These are phyloP conservation scores for Timema cristinae DNA, from an alignment of 2,888 invertebrate species.

Conservation along the genomic window DNA sequence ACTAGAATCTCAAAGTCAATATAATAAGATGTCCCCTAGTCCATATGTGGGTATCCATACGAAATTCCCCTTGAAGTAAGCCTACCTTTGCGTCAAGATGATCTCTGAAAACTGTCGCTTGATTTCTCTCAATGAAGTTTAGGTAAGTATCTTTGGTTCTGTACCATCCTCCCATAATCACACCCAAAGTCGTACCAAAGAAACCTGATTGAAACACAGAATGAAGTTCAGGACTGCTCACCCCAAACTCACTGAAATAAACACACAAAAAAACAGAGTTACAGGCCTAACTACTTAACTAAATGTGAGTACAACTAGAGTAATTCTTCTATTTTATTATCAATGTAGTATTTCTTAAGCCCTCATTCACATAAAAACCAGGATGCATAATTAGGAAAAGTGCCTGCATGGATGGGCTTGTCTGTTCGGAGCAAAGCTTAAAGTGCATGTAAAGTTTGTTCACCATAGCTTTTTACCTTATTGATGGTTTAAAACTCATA, in stretches of 20 bases:
- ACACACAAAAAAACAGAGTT: background rate
- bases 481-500: too few species aligned
- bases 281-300: too few species aligned
- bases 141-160: conserved; percentile 38
- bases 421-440: too few species aligned
- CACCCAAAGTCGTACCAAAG: conserved; percentile 59
- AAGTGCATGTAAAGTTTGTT: too few species aligned
- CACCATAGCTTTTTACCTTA: too few species aligned
- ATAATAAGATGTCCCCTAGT: background rate
- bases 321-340: too few species aligned
- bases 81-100: conserved; percentile 37
- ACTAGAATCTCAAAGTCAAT: background rate
- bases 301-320: too few species aligned
- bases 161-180: conserved; percentile 60
- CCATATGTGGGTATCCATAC: background rate
- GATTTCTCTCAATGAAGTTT: conserved; percentile 36
- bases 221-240: conserved; percentile 57
- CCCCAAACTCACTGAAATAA: conserved; percentile 60
- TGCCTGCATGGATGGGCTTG: too few species aligned
- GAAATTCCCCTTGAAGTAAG: background rate
- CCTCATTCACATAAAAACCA: too few species aligned
- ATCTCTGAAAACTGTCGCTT: conserved; percentile 35
- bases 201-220: conserved; percentile 57
- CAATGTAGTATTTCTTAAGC: too few species aligned
- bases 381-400: too few species aligned